Base-by-base conservation (phyloP, 2,888 invertebrate species). In the Bombylius major region DNA sequence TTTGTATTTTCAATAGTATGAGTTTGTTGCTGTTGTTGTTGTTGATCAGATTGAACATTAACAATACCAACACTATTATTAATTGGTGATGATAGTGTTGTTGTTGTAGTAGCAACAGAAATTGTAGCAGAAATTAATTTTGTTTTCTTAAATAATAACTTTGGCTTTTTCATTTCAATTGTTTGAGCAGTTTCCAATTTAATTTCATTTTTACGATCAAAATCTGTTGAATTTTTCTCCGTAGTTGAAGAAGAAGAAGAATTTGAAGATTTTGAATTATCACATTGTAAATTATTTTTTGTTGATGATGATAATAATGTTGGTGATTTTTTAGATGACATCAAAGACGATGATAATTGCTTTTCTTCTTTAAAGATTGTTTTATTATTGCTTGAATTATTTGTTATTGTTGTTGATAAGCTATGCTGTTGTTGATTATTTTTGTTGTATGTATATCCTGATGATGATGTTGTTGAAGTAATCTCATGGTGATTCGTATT, bases 261-360 rank as follows among this genome's bases (percentile, higher is more conserved):
- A 36, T 5, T 7, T 8, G 34, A 36, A 5, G 34, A 36, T 23
- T 23, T 23, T 23, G 23, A 23, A 23, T 23, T 23, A 23, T 23
- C 23, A 23, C 23, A 23, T 23, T 23, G 23, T 23, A 3, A 23
- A 23, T 23, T 23, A 23, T 23, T 23, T 23, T 23, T 23, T 23
- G 23, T 23, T 8, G 34, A 36, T 8, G 34, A 36, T 8, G 34
- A 36, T 8, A 8, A 36, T 36, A 8, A 36, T 5, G 34, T 7
- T 5, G 34, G 8, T 36, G 34, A 36, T 36, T 5, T 7, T 7
- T 50, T 50, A 23, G 54, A 42, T 42, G 14, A 23, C 31, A 13
- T 53, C 8, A 50, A 50, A 47, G 62, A 61, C 4, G 61, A 61
- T 36, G 61, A 59, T 8, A 59, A 53, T 7, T 59, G 44, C 51